phyloP scores from a whole-genome alignment of 2,888 invertebrate genomes.

The Leistus spinibarbis region DNA sequence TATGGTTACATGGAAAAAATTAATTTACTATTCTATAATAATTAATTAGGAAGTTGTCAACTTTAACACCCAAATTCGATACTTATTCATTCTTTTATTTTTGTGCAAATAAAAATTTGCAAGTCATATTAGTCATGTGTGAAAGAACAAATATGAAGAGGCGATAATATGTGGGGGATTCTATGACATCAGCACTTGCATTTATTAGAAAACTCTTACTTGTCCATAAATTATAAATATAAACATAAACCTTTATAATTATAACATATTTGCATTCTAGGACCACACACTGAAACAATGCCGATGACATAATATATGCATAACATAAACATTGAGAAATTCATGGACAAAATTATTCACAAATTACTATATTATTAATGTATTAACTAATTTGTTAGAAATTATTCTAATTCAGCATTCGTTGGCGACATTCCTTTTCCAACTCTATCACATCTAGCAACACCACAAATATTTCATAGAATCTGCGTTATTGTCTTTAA shows the following conservation, averaged over 20 bases:
- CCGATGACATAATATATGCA: constrained; percentile 17
- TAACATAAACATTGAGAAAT: not conserved
- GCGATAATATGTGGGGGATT: constrained; percentile 17
- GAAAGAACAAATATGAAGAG: constrained; percentile 4
- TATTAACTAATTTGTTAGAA: not conserved
- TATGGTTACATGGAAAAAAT: too few species aligned
- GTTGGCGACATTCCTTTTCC: too few species aligned
- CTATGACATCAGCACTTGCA: constrained; percentile 24
- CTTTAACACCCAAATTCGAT: not conserved
- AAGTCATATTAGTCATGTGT: not conserved
- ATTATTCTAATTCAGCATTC: not conserved
- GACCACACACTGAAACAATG: constrained; percentile 9
- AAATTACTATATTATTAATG: not conserved
- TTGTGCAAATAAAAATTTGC: not conserved
- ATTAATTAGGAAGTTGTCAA: not conserved
- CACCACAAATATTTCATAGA: too few species aligned
- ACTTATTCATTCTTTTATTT: not conserved
- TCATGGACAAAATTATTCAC: not conserved
- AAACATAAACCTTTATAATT: constrained; percentile 27
- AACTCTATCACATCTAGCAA: too few species aligned
- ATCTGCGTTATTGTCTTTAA: too few species aligned
- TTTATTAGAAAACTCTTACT: constrained; percentile 36
- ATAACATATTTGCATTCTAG: constrained; percentile 23
- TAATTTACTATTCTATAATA: too few species aligned
- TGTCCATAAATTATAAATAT: not conserved